These are phyloP conservation scores for Carapus acus DNA, from an alignment of 2,797 vertebrate species.

Conservation along the genomic window DNA sequence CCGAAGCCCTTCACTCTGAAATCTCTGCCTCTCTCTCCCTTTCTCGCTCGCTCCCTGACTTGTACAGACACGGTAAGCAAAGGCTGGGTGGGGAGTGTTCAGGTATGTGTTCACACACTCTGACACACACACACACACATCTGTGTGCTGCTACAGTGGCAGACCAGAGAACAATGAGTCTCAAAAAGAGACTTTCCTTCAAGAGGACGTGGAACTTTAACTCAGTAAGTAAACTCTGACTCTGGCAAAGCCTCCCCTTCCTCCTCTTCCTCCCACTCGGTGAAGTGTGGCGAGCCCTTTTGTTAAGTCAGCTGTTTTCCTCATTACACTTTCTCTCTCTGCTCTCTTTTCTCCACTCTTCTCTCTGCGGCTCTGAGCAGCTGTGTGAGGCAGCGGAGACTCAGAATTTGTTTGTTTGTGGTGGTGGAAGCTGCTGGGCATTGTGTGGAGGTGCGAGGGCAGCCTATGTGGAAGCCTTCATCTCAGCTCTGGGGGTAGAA, in stretches of 20 bases:
- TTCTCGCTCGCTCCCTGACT: constrained; percentile 64
- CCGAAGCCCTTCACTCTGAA: constrained; percentile 27
- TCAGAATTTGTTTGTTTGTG: constrained; percentile 39
- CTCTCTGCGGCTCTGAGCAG: constrained; percentile 49
- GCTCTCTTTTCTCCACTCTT: constrained; percentile 37
- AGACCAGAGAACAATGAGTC: constrained; percentile 70
- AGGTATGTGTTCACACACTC: constrained; percentile 66
- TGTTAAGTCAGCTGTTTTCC: constrained; percentile 71
- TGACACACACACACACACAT: constrained; percentile 55
- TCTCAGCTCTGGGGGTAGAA: constrained; percentile 12
- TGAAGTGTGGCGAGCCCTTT: constrained; percentile 41
- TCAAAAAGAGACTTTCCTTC: constrained; percentile 77
- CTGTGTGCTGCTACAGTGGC: constrained; percentile 56
- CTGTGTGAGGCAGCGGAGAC: constrained; percentile 49
- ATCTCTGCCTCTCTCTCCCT: constrained; percentile 51
- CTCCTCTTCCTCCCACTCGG: constrained; percentile 29
- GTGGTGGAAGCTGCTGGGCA: constrained; percentile 28
- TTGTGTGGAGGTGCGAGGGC: constrained; percentile 40
- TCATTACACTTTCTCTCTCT: constrained; percentile 54
- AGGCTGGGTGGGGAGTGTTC: constrained; percentile 72
- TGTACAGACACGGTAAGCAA: constrained; percentile 77
- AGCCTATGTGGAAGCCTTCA: constrained; percentile 2
- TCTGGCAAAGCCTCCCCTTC: constrained; percentile 39
- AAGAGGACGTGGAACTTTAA: constrained; percentile 66
- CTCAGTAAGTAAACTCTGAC: constrained; percentile 66